Conservation (phyloP, 2,888 invertebrate genomes). For the Tyria jacobaeae region DNA sequence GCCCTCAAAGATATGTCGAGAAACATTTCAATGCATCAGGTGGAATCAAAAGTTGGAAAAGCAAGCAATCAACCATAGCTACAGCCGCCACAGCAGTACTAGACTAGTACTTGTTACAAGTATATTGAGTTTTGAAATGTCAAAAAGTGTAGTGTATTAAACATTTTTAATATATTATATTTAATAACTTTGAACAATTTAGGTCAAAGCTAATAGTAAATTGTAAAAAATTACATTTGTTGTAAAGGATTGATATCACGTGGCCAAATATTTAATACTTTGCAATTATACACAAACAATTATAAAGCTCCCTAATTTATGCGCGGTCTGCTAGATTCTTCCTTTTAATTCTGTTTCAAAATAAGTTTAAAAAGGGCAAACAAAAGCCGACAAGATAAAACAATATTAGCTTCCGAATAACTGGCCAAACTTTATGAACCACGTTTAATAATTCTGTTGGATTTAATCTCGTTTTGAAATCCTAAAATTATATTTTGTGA, state of each 20-base stretch:
- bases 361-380: constrained; percentile 56
- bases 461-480: constrained; percentile 45
- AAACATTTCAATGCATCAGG: no score
- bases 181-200: no score
- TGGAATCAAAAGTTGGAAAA: no score
- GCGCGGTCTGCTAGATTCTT: constrained; percentile 7
- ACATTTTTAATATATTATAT: no score
- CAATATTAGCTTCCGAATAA: constrained; percentile 54
- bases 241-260: not conserved
- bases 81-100: no score
- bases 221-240: not conserved
- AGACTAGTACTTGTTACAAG: no score
- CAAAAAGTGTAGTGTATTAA: no score
- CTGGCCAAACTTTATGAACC: constrained; percentile 59
- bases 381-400: constrained; percentile 57
- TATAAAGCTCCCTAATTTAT: constrained; percentile 20
- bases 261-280: not conserved
- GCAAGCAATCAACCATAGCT: no score
- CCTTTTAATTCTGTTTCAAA: constrained; percentile 38
- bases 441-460: constrained; percentile 61
- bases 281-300: constrained; percentile 5
- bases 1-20: no score
- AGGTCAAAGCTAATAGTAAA: not conserved
- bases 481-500: constrained; percentile 28
- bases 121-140: no score